phyloP scores from a whole-genome alignment of 2,113 vertebrate species.

The Prunella himalayana region DNA sequence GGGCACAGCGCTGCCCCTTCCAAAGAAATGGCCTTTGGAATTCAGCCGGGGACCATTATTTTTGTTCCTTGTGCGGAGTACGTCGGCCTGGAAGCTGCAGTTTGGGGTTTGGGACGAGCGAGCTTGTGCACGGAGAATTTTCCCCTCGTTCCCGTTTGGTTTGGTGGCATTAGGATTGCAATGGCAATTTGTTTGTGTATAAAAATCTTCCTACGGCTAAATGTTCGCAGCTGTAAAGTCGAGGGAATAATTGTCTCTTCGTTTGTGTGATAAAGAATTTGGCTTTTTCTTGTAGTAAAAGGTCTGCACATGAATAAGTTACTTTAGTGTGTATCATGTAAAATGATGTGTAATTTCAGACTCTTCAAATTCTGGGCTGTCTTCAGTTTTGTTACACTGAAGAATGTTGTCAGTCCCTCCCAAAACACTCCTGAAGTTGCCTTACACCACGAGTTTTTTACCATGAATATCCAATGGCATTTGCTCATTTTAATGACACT shows the following conservation, averaged over 20 bases:
- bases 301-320: not conserved
- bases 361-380: not conserved
- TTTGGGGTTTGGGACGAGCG: not conserved
- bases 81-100: not conserved
- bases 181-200: not conserved
- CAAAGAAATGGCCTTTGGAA: not conserved
- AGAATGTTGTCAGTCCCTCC: not conserved
- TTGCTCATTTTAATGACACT: not conserved
- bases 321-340: accelerated
- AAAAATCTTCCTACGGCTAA: not conserved
- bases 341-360: not conserved
- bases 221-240: not conserved
- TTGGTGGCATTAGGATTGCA: not conserved
- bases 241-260: not conserved
- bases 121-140: not conserved
- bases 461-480: not conserved
- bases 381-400: not conserved
- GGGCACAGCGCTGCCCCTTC: not conserved
- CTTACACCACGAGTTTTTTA: not conserved
- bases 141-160: not conserved
- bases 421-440: not conserved
- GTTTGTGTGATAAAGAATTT: not conserved
- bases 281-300: not conserved
- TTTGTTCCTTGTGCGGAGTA: not conserved
- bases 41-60: not conserved